These are phyloP conservation scores for Torymus auratus DNA, from an alignment of 2,888 invertebrate species.

Conservation along the genomic window DNA sequence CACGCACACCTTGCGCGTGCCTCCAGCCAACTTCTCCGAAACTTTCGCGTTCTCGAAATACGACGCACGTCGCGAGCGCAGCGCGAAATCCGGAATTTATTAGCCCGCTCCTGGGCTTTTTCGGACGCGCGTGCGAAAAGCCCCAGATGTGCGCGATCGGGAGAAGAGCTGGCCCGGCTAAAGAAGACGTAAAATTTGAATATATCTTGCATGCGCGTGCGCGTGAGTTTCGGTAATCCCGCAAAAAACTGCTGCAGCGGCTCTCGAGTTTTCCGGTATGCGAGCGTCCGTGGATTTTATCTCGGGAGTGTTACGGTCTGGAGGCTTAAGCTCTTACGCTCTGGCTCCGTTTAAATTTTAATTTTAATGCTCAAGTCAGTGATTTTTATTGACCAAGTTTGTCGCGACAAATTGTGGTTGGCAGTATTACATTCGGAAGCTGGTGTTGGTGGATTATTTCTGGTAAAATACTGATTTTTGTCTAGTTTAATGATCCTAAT, in stretches of 20 bases:
- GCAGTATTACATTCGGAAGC: neutral
- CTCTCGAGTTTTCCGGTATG: conserved; percentile 33
- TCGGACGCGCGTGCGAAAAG: neutral
- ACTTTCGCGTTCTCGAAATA: neutral
- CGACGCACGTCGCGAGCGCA: neutral
- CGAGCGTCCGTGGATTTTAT: conserved; percentile 23
- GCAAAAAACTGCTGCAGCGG: neutral
- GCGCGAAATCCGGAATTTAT: conserved; percentile 37
- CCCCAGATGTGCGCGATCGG: neutral
- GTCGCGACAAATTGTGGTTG: conserved; percentile 17
- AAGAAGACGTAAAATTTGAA: conserved; percentile 39
- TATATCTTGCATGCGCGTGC: neutral
- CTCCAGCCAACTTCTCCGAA: neutral
- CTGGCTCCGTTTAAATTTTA: conserved; percentile 26
- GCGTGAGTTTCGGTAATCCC: conserved; percentile 44
- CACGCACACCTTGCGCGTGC: too few species aligned
- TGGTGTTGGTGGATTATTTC: too few species aligned
- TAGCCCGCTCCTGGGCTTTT: conserved; percentile 30
- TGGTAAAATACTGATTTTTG: too few species aligned
- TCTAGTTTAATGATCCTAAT: too few species aligned
- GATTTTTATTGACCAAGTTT: conserved; percentile 13
- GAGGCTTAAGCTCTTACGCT: conserved; percentile 14
- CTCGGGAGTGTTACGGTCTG: neutral
- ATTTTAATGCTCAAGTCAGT: conserved; percentile 1
- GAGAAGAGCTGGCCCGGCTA: neutral